Conservation (phyloP, 2,113 vertebrate genomes). For the Bubalus kerabau region DNA sequence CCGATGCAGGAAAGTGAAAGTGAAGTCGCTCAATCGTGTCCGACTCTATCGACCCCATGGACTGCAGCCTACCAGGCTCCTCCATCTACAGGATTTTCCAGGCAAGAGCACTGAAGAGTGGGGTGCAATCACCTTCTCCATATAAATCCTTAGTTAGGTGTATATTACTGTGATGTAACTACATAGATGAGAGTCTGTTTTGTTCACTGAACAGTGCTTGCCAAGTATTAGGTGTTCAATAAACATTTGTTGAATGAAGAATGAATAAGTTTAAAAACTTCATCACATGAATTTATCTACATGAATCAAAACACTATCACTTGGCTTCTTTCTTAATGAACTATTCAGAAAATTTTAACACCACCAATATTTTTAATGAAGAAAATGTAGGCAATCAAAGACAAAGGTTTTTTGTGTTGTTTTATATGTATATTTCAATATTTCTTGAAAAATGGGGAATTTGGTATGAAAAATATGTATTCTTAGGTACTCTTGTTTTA, state of each 20-base stretch:
- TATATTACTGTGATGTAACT: not conserved
- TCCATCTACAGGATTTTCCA: too few species aligned
- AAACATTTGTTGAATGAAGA: too few species aligned
- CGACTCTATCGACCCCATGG: too few species aligned
- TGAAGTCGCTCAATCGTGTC: too few species aligned
- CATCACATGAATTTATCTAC: too few species aligned
- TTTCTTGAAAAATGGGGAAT: not conserved
- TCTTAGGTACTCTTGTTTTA: not conserved
- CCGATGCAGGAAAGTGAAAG: too few species aligned
- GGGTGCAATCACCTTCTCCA: too few species aligned
- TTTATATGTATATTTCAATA: not conserved
- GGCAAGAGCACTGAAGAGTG: too few species aligned
- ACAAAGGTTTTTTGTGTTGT: not conserved
- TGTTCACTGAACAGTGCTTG: not conserved
- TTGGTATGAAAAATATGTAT: not conserved
- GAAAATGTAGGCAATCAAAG: not conserved
- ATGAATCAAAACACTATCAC: too few species aligned
- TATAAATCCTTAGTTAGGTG: not conserved
- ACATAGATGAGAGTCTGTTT: not conserved
- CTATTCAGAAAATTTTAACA: constrained; percentile 12
- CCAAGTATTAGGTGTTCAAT: too few species aligned
- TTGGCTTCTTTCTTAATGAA: not conserved
- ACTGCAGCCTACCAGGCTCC: too few species aligned
- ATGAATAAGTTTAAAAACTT: too few species aligned
- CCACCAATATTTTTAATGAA: not conserved